Percentiles rank a stretch among this genome's conserved stretches.
phyloP scores from a whole-genome alignment of 2,797 vertebrate species.

The Onychomys torridus region DNA sequence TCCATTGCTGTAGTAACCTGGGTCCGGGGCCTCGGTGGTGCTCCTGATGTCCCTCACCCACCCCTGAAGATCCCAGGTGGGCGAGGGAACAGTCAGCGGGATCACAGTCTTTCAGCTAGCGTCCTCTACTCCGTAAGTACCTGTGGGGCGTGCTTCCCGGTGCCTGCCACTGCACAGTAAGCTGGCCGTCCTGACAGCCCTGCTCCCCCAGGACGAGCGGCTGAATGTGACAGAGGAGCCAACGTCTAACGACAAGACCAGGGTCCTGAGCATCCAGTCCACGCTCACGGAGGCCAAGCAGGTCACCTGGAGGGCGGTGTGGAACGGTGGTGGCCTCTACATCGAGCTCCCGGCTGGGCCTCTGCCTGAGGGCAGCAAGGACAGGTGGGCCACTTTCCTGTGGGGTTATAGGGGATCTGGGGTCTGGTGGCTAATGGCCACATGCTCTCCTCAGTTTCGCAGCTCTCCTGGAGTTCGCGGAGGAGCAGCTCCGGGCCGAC shows the following conservation, averaged over 20 bases:
- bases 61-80: constrained; percentile 99
- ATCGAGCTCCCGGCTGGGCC: constrained; percentile 95
- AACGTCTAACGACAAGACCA: constrained; percentile 92
- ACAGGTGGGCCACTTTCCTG: constrained; percentile 89
- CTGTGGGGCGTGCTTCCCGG: too few species aligned
- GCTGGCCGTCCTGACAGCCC: background rate
- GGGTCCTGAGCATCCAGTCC: constrained; percentile 95
- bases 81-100: constrained; percentile 99
- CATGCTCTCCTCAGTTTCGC: constrained; percentile 89
- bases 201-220: constrained; percentile 92
- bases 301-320: constrained; percentile 94
- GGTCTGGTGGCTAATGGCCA: background rate
- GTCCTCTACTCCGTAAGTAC: constrained; percentile 97
- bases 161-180: background rate
- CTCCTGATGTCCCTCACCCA: constrained; percentile 99
- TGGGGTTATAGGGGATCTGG: background rate
- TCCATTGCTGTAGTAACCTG: constrained; percentile 97
- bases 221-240: constrained; percentile 97
- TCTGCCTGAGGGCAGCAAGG: constrained; percentile 98
- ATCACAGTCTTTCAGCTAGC: constrained; percentile 99
- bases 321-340: constrained; percentile 94
- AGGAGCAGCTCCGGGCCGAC: constrained; percentile 95
- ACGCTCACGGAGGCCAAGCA: constrained; percentile 93
- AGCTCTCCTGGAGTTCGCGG: constrained; percentile 96
- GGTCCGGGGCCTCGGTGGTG: constrained; percentile 99